These are phyloP conservation scores for Amniataba percoides DNA, from an alignment of 2,797 vertebrate species.

Conservation along the genomic window DNA sequence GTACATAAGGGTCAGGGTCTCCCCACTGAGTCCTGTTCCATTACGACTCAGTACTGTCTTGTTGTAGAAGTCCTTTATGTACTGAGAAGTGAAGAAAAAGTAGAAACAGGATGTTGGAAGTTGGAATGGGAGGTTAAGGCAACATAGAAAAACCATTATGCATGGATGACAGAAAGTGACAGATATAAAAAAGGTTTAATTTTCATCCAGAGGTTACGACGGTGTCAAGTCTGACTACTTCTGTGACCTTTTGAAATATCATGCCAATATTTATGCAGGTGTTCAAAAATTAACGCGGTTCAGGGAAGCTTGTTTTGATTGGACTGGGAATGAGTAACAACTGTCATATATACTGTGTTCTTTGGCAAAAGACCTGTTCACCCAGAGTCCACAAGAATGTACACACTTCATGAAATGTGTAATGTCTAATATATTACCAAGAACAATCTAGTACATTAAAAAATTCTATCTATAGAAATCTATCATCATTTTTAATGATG, in stretches of 20 bases:
- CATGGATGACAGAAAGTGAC: background rate
- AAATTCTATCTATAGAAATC: no score
- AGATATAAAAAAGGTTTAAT: background rate
- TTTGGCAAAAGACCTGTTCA: background rate
- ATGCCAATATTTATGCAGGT: background rate
- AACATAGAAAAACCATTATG: background rate
- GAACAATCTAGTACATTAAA: no score
- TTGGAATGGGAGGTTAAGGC: background rate
- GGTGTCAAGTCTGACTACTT: background rate
- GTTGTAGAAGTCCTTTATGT: constrained; percentile 94
- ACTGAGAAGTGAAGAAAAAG: constrained; percentile 71
- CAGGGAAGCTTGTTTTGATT: background rate
- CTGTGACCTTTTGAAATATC: background rate
- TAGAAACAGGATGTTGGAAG: background rate
- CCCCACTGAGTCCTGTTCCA: constrained; percentile 79
- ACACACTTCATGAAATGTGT: background rate
- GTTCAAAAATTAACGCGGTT: background rate
- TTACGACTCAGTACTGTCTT: constrained; percentile 85
- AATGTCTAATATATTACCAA: no score
- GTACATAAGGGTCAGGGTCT: constrained; percentile 88
- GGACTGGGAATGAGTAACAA: background rate
- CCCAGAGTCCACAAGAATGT: no score
- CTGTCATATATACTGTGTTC: background rate
- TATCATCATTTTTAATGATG: no score
- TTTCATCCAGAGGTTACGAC: background rate